Evolutionary conservation across 2,797 vertebrate genomes (phyloP), one percentile per base, ranked within the genome.

Genomic region (Notolabrus celidotus): DNA sequence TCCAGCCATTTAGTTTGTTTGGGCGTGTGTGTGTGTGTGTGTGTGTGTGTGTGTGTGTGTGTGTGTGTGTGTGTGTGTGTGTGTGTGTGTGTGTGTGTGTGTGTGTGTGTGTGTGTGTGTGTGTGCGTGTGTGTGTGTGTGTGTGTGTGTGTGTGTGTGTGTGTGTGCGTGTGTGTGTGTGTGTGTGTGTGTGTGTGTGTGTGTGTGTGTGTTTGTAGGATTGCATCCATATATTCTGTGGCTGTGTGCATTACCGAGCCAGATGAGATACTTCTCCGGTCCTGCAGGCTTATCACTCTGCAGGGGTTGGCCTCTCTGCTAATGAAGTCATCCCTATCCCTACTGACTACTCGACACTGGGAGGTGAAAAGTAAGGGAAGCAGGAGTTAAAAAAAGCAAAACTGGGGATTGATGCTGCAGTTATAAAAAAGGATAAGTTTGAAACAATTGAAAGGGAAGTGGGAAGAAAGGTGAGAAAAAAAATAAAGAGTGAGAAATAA

Each of bases 261-360:
- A 73, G 69, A 77, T 84, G 82, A 90, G 71, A 82, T 89, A 85
- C 84, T 74, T 67, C 22, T 29, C 29, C 67, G 36, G 74, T 89
- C 67, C 84, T 80, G 66, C 73, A 76, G 72, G 67, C 84, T 80
- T 85, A 89, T 89, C 88, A 77, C 64, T 75, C 77, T 59, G 55
- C 68, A 68, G 77, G 36, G 49, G 64, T 83, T 67, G 77, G 68
- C 80, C 60, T 79, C 80, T 71, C 67, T 61, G 70, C 83, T 91
- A 91, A 92, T 93, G 85, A 89, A 92, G 88, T 86, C 88, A 87
- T 92, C 77, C 82, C 83, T 70, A 54, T 75, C 81, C 73, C 57
- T 33, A 43, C 73, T 77, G 73, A 64, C 59, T 77, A 22, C 58
- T 57, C 39, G 8, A 23, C 4, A 22, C 33, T 57, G 53, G 39